These are phyloP conservation scores for Dendrocincla fuliginosa DNA, from an alignment of 2,797 vertebrate genomes.

Conservation along the genomic window DNA sequence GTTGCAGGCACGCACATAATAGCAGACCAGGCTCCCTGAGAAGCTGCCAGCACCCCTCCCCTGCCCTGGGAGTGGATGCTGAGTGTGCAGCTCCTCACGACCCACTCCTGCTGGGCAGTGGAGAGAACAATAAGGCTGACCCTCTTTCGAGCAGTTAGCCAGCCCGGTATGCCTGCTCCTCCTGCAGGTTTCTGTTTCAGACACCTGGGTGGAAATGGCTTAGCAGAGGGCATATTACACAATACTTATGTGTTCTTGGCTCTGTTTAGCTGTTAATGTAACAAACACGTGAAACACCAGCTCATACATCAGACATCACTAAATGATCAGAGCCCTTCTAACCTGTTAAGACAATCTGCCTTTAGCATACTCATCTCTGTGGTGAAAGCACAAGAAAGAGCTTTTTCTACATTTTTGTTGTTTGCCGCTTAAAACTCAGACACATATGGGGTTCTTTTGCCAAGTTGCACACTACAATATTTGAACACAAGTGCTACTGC, in stretches of 20 bases:
- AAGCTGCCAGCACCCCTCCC: neutral
- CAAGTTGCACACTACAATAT: accelerated
- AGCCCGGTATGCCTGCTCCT: neutral
- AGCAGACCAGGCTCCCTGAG: neutral
- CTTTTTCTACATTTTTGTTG: neutral
- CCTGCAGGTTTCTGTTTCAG: neutral
- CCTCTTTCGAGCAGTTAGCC: neutral
- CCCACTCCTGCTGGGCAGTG: neutral
- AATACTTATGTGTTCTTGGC: neutral
- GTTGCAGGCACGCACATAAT: too few species aligned
- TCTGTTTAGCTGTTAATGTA: neutral
- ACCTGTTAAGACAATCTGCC: neutral
- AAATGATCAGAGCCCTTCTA: neutral
- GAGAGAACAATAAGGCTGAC: neutral
- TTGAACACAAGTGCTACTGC: neutral
- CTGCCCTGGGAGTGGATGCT: accelerated
- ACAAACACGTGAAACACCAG: neutral
- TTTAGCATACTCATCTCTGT: neutral
- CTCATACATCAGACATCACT: neutral
- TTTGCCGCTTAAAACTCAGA: neutral
- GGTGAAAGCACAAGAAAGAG: neutral
- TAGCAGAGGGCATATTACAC: neutral
- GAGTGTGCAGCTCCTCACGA: neutral
- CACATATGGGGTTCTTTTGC: accelerated
- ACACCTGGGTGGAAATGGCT: neutral